Evolutionary conservation across 2,888 invertebrate genomes (phyloP).

Genomic region (Liopterus haemorrhoidalis): DNA sequence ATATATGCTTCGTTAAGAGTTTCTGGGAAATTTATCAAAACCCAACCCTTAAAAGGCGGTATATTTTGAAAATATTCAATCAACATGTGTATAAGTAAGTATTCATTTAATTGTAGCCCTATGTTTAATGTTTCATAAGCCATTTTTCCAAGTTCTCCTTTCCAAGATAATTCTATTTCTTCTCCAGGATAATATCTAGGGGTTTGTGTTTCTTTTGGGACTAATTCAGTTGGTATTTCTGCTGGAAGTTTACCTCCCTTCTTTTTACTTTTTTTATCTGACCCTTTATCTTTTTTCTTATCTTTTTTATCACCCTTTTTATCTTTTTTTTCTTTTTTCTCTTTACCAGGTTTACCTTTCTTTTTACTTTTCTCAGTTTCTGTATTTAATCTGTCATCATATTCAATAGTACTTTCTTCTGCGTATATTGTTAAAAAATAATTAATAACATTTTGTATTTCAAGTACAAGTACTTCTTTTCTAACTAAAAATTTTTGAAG

Average conservation of each 20-base stretch:
- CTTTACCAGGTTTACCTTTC: conserved; percentile 41
- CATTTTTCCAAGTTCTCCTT: conserved; percentile 53
- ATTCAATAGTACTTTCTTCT: conserved; percentile 48
- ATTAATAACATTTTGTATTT: conserved; percentile 49
- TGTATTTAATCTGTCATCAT: conserved; percentile 46
- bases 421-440: conserved; percentile 53
- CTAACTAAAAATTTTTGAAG: conserved; percentile 38
- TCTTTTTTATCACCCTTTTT: conserved; percentile 21
- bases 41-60: conserved; percentile 52
- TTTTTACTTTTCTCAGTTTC: conserved; percentile 45
- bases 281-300: conserved; percentile 16
- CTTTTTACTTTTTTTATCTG: conserved; percentile 21
- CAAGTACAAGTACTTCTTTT: conserved; percentile 34
- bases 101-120: conserved; percentile 50
- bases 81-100: conserved; percentile 53
- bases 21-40: conserved; percentile 59
- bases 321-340: conserved; percentile 28
- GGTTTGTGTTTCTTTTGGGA: conserved; percentile 54
- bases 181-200: conserved; percentile 55
- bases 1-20: conserved; percentile 53
- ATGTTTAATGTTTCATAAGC: conserved; percentile 50
- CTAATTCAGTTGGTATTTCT: conserved; percentile 22
- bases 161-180: conserved; percentile 48
- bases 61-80: conserved; percentile 55
- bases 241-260: conserved; percentile 22